Conservation (phyloP, 2,888 invertebrate species). For the Campoletis raptor region DNA sequence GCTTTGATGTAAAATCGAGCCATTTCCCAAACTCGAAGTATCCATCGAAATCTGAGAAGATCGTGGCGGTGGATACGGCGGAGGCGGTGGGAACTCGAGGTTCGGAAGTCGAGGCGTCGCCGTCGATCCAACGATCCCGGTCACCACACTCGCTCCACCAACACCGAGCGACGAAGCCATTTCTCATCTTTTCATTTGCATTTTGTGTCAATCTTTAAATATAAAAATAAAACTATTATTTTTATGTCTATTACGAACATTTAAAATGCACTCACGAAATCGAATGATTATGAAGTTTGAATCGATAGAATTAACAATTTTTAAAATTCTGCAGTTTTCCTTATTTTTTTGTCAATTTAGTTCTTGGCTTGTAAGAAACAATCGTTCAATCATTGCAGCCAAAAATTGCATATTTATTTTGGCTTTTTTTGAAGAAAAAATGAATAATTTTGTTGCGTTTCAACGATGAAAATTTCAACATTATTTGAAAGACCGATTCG, state of each 20-base stretch:
- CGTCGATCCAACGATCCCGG: conserved; percentile 73
- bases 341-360: no score
- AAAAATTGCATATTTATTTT: no score
- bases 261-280: no score
- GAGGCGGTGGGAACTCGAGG: conserved; percentile 92
- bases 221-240: not conserved
- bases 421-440: no score
- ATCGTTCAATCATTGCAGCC: no score
- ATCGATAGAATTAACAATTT: no score
- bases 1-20: conserved; percentile 71
- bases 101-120: conserved; percentile 80
- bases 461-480: no score
- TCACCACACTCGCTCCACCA: conserved; percentile 78
- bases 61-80: conserved; percentile 88
- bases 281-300: no score
- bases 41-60: conserved; percentile 68
- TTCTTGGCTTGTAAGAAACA: no score
- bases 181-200: conserved; percentile 70
- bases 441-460: no score
- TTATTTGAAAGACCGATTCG: no score
- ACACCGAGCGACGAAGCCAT: conserved; percentile 79
- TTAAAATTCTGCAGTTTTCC: no score
- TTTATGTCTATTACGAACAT: not conserved
- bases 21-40: conserved; percentile 76
- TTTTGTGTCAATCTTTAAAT: conserved; percentile 62